These are phyloP conservation scores for Xyliphius kryptos DNA, from an alignment of 2,113 vertebrate genomes.

Conservation along the genomic window DNA sequence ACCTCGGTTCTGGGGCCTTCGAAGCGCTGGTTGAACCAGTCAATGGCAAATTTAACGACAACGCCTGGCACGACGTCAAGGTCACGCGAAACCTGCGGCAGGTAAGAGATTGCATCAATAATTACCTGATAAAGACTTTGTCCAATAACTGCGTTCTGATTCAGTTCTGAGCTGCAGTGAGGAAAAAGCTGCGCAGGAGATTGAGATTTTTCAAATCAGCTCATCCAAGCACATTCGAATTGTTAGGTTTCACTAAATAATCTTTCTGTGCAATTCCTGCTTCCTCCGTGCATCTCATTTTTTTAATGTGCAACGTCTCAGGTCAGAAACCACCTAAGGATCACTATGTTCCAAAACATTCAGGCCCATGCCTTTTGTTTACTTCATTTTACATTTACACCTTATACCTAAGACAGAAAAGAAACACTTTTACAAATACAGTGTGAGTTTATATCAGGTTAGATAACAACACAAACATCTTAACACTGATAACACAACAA, in stretches of 20 bases:
- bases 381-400: neutral
- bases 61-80: slow-evolving; percentile 86
- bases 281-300: neutral
- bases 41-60: slow-evolving; percentile 94
- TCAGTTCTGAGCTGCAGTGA: neutral
- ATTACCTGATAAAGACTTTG: neutral
- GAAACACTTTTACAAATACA: no score
- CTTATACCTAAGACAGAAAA: no score
- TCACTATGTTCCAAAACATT: neutral
- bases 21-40: slow-evolving; percentile 94
- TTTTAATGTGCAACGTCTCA: neutral
- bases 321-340: neutral
- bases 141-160: neutral
- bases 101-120: slow-evolving; percentile 65
- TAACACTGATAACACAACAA: no score
- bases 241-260: no score
- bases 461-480: no score
- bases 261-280: neutral
- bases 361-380: neutral
- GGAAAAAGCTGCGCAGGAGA: neutral
- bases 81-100: slow-evolving; percentile 97
- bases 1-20: slow-evolving; percentile 91
- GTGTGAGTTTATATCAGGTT: no score
- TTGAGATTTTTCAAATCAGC: no score
- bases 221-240: no score